Conservation (phyloP, 2,888 invertebrate species). For the Laspeyria flexula region DNA sequence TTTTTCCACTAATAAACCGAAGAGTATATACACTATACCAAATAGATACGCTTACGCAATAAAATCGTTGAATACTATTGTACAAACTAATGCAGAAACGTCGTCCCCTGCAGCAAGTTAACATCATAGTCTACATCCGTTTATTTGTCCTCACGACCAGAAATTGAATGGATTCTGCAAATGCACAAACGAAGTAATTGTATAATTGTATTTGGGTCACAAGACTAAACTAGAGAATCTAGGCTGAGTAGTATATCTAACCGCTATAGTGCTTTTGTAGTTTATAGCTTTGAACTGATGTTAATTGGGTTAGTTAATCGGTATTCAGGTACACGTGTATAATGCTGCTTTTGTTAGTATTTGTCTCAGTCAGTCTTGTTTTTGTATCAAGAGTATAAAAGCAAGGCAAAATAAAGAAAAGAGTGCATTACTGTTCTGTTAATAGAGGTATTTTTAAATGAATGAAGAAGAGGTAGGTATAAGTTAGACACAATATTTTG, state of each 20-base stretch:
- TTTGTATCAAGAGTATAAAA: too few species aligned
- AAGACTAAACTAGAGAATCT: conserved; percentile 42
- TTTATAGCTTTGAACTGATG: conserved; percentile 9
- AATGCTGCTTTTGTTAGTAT: neutral
- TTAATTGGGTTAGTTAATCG: conserved; percentile 18
- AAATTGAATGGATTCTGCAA: conserved; percentile 41
- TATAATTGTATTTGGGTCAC: conserved; percentile 64
- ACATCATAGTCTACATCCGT: too few species aligned
- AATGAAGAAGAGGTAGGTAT: too few species aligned
- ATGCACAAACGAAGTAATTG: conserved; percentile 44
- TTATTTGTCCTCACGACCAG: conserved; percentile 44
- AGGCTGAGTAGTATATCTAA: conserved; percentile 27
- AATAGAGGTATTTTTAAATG: too few species aligned
- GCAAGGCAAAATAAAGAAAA: too few species aligned
- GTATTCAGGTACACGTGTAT: neutral
- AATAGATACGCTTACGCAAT: neutral
- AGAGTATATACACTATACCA: neutral
- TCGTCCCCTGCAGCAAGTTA: conserved; percentile 43
- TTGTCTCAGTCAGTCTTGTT: neutral
- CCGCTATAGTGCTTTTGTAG: conserved; percentile 22
- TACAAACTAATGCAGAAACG: conserved; percentile 10
- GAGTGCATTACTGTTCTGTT: too few species aligned
- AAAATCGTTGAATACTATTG: neutral
- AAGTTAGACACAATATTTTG: too few species aligned
- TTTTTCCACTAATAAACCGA: neutral